Conservation (phyloP, 2,797 vertebrate genomes). For the Epinephelus malabaricus region DNA sequence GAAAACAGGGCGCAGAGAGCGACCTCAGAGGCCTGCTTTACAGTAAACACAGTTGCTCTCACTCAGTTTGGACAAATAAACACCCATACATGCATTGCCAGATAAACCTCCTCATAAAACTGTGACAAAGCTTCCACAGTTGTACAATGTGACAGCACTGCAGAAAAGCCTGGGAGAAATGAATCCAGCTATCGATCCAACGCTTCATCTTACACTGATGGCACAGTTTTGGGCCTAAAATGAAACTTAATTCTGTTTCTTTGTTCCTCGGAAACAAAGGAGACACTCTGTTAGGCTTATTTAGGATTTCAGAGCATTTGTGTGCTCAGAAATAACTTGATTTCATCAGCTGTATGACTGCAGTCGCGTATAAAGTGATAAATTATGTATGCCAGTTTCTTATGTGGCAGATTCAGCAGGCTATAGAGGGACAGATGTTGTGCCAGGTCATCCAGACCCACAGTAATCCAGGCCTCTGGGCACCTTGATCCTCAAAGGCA, state of each 20-base stretch:
- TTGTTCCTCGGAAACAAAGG: conserved; percentile 4
- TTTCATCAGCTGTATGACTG: background rate
- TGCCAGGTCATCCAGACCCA: conserved; percentile 45
- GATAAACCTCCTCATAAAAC: background rate
- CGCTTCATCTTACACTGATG: conserved; percentile 62
- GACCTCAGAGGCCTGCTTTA: background rate
- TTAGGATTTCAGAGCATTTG: background rate
- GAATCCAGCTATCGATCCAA: conserved; percentile 56
- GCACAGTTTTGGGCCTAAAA: conserved; percentile 40
- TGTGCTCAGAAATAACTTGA: background rate
- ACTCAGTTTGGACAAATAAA: background rate
- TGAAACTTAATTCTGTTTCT: conserved; percentile 39
- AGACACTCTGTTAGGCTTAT: background rate
- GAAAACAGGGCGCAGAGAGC: conserved; percentile 15
- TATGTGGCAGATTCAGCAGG: conserved; percentile 12
- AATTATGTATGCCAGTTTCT: background rate
- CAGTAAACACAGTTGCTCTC: background rate
- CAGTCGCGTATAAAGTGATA: background rate
- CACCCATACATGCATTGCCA: background rate
- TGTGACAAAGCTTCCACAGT: conserved; percentile 11
- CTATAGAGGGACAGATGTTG: conserved; percentile 60
- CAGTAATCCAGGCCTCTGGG: conserved; percentile 43
- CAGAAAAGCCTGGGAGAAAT: conserved; percentile 40
- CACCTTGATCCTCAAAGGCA: conserved; percentile 39
- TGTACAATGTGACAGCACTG: conserved; percentile 33